phyloP scores from a whole-genome alignment of 1,140 invertebrate species.

The Caenorhabditis latens region DNA sequence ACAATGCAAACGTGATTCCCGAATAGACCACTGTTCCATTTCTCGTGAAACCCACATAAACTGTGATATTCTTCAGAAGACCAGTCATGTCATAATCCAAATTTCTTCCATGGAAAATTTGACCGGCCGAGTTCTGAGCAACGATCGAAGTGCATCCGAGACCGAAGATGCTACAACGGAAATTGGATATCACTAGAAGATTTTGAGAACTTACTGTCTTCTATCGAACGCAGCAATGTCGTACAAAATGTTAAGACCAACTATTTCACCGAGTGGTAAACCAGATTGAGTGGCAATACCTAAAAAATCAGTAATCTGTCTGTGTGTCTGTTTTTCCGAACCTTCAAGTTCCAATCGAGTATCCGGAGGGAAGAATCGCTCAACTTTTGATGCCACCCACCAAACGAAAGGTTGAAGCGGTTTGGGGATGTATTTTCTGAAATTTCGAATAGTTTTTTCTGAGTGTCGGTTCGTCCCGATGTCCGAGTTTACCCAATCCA shows the following conservation, averaged over 20 bases:
- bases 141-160: slow-evolving; percentile 82
- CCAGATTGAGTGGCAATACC: slow-evolving; percentile 59
- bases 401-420: slow-evolving; percentile 55
- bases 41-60: slow-evolving; percentile 68
- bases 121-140: slow-evolving; percentile 79
- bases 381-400: slow-evolving; percentile 51
- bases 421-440: slow-evolving; percentile 55
- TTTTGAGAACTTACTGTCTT: slow-evolving; percentile 55
- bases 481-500: too few relatives aligned
- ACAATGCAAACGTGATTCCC: slow-evolving; percentile 81
- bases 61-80: slow-evolving; percentile 69
- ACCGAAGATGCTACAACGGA: slow-evolving; percentile 57
- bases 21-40: slow-evolving; percentile 78
- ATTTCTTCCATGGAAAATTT: slow-evolving; percentile 80
- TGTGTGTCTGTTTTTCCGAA: not conserved
- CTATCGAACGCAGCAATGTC: slow-evolving; percentile 70
- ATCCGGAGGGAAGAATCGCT: slow-evolving; percentile 19
- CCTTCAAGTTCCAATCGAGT: slow-evolving; percentile 41
- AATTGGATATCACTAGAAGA: too few relatives aligned
- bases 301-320: not conserved
- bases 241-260: slow-evolving; percentile 71
- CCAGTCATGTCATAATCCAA: slow-evolving; percentile 80
- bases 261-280: slow-evolving; percentile 68
- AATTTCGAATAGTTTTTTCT: not conserved
- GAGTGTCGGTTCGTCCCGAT: not conserved